Conservation (phyloP, 2,888 invertebrate genomes). For the Lasius platythorax region DNA sequence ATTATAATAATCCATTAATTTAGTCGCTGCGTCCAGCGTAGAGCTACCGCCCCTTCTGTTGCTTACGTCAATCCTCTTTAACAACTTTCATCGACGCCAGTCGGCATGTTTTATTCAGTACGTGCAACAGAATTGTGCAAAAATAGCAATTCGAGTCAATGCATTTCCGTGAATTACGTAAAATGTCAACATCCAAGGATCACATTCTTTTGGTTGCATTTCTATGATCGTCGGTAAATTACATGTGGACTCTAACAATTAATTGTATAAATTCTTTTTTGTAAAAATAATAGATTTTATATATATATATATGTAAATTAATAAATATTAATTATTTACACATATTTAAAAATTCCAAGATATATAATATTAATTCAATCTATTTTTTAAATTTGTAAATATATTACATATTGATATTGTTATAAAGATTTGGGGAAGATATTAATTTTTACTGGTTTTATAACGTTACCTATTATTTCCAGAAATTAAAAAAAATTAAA, state of each 20-base stretch:
- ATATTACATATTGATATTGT: neutral
- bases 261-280: neutral
- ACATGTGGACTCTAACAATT: neutral
- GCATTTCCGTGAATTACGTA: conserved; percentile 27
- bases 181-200: conserved; percentile 26
- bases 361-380: neutral
- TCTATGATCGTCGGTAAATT: neutral
- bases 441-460: neutral
- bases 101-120: conserved; percentile 30
- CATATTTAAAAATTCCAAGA: neutral
- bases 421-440: neutral
- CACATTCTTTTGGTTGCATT: neutral
- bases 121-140: conserved; percentile 34
- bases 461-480: neutral
- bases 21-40: conserved; percentile 19
- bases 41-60: conserved; percentile 46
- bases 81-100: conserved; percentile 16
- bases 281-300: neutral
- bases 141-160: conserved; percentile 46
- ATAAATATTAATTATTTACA: neutral
- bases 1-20: conserved; percentile 64
- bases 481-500: neutral
- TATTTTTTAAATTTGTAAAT: conserved; percentile 6
- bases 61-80: conserved; percentile 65
- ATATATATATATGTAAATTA: neutral